Percentiles rank a stretch among this genome's conserved stretches.
These are phyloP conservation scores for Tipula helvola DNA, from an alignment of 2,888 invertebrate species.

Conservation along the genomic window DNA sequence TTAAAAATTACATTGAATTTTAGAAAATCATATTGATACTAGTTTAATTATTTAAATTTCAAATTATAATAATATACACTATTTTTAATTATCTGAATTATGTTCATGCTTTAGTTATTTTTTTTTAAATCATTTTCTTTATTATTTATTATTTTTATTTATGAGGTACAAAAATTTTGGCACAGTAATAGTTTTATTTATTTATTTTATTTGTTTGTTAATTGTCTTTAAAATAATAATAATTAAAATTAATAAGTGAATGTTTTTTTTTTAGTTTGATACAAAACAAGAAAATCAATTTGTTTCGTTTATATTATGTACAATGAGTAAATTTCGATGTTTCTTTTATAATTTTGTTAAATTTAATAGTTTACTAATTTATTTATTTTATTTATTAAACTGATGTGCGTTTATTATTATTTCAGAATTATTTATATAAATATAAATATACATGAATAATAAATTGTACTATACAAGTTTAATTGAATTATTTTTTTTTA, in stretches of 20 bases:
- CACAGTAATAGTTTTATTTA: slow-evolving; percentile 55
- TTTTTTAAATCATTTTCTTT: not conserved
- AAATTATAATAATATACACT: not conserved
- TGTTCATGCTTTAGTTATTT: not conserved
- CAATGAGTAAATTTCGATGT: not conserved
- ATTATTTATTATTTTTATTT: slow-evolving; percentile 22
- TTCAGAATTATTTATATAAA: not conserved
- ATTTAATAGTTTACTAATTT: not conserved
- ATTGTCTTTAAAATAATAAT: not conserved
- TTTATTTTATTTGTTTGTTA: slow-evolving; percentile 16
- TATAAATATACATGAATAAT: no score
- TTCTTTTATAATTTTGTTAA: not conserved
- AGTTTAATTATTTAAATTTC: not conserved
- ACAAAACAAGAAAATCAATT: not conserved
- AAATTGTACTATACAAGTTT: no score
- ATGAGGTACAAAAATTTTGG: slow-evolving; percentile 72
- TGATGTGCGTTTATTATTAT: not conserved
- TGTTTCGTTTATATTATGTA: not conserved
- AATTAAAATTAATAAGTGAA: not conserved
- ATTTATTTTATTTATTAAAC: not conserved
- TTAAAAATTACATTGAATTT: not conserved
- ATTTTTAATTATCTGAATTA: not conserved
- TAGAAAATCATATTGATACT: not conserved
- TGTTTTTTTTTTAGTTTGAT: not conserved
- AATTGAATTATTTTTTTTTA: no score